Conservation (phyloP, 2,797 vertebrate species). For the Muraenolepis orangiensis region DNA sequence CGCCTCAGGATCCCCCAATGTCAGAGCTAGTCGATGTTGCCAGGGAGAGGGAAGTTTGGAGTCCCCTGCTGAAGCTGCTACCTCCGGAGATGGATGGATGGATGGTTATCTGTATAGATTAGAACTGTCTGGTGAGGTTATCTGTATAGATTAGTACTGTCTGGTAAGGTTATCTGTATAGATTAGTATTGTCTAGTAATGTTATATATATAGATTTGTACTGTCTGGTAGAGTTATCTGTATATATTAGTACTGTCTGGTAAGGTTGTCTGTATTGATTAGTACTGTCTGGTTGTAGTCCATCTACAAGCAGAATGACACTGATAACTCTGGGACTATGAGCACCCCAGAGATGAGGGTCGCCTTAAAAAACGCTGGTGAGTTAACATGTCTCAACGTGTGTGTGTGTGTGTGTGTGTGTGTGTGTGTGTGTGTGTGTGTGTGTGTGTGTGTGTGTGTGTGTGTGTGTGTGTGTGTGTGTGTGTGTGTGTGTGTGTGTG, state of each 20-base stretch:
- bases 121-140: background rate
- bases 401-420: background rate
- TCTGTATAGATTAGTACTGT: too few relatives aligned
- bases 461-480: background rate
- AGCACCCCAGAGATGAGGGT: constrained; percentile 80
- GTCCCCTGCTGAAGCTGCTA: too few relatives aligned
- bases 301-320: constrained; percentile 78
- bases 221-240: background rate
- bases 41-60: too few relatives aligned
- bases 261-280: background rate
- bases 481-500: background rate
- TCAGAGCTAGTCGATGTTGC: too few relatives aligned
- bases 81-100: too few relatives aligned
- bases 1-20: too few relatives aligned
- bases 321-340: constrained; percentile 74
- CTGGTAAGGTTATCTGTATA: background rate
- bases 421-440: background rate
- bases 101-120: background rate
- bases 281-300: constrained; percentile 53
- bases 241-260: background rate
- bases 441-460: background rate
- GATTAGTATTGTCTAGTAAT: background rate
- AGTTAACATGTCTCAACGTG: constrained; percentile 3
- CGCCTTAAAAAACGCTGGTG: constrained; percentile 82
- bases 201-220: background rate